Conservation (phyloP, 35 echinoderm and acorn worm genomes). For the Antedon bifida region DNA sequence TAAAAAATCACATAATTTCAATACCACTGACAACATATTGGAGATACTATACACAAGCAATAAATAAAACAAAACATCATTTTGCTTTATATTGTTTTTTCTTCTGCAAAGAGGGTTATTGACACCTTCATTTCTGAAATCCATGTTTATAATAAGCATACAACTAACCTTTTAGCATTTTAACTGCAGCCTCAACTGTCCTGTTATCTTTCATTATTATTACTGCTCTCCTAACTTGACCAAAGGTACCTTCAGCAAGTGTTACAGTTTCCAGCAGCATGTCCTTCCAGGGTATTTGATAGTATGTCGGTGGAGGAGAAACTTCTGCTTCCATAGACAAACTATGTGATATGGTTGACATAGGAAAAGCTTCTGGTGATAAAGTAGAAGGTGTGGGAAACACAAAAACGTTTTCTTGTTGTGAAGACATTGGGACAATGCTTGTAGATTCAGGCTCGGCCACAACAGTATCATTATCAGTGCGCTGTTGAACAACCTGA, state of each 20-base stretch:
- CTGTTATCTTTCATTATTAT: constrained; percentile 71
- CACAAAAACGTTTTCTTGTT: neutral
- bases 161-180: constrained; percentile 99
- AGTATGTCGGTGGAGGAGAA: constrained; percentile 30
- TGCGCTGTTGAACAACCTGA: neutral
- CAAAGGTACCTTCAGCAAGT: constrained; percentile 92
- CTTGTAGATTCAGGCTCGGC: neutral
- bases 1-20: too few species aligned
- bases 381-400: neutral
- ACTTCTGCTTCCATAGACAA: constrained; percentile 22
- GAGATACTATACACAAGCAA: too few species aligned
- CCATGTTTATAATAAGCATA: too few species aligned
- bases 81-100: too few species aligned
- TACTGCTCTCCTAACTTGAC: constrained; percentile 76
- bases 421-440: neutral
- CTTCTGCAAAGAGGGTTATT: too few species aligned
- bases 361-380: neutral
- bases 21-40: too few species aligned
- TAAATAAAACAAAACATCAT: too few species aligned
- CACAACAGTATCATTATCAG: neutral
- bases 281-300: constrained; percentile 64
- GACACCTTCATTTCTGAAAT: too few species aligned
- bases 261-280: constrained; percentile 75
- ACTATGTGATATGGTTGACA: neutral
- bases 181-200: constrained; percentile 72